Percentiles rank a stretch among this genome's conserved stretches.
Conservation (phyloP, 2,888 invertebrate genomes). For the Macrophya alboannulata region DNA sequence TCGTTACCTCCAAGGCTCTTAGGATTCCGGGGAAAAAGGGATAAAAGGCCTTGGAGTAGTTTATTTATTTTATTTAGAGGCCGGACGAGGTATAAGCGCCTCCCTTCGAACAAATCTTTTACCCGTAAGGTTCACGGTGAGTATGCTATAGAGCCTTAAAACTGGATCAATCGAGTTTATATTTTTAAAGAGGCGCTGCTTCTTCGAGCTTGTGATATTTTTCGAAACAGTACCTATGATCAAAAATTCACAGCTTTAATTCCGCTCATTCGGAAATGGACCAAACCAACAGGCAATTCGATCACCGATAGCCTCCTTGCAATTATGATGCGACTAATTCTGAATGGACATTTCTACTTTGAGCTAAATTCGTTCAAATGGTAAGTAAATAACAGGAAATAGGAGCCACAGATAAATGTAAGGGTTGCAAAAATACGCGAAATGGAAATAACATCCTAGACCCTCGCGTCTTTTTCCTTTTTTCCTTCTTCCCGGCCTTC, state of each 20-base stretch:
- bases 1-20: slow-evolving; percentile 41
- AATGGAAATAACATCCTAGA: slow-evolving; percentile 34
- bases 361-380: background rate
- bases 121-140: slow-evolving; percentile 21
- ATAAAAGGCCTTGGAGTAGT: slow-evolving; percentile 30
- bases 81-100: background rate
- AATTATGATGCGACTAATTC: background rate
- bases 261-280: background rate
- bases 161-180: slow-evolving; percentile 27
- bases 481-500: background rate
- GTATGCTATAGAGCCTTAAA: slow-evolving; percentile 19
- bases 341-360: background rate
- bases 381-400: slow-evolving; percentile 1
- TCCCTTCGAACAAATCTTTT: slow-evolving; percentile 37
- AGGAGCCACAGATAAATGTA: background rate
- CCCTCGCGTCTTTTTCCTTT: background rate
- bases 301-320: background rate
- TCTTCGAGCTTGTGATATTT: background rate
- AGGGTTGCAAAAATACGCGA: slow-evolving; percentile 47
- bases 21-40: slow-evolving; percentile 33
- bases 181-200: slow-evolving; percentile 2
- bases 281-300: background rate
- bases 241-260: background rate
- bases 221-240: background rate
- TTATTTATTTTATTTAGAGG: slow-evolving; percentile 49